Evolutionary conservation across 2,888 invertebrate genomes (phyloP), one percentile per base, ranked within the genome.

Genomic region (Andrena trimmerana): DNA sequence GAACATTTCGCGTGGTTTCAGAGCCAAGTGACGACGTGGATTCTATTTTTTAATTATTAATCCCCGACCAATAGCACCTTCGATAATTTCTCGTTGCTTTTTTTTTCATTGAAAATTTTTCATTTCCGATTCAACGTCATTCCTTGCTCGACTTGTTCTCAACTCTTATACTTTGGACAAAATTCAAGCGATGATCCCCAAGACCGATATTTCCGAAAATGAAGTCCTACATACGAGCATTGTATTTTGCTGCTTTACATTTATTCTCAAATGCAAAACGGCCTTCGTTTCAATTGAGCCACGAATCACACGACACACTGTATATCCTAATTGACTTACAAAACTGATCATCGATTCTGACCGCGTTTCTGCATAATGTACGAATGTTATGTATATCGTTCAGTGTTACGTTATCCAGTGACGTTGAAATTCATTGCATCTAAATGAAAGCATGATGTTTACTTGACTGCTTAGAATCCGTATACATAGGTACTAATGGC

Each of bases 401-500:
- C 24, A 16, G 54, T 24, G 33, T 68, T 68, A 57, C 54, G 36
- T 27, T 68, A 57, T 54, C 57, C 54, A 33, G 54, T 27, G 68
- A 68, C 59, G 65, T 69, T 36, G 24, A 48, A 13, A 69, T 52
- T 50, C 52, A n/a, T 74, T 62, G 13, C 52, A 42, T 52, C 59
- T 48, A 54, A 63, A 79, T 31, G 60, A 42, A 62, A 29, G 57
- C 48, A 71, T 42, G 62, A 36, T 59, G n/a, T 60, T 54, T 75
- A 16, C 62, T 54, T 62, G 54, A 50, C 69, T 70, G 16, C 60
- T 69, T 60, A 50, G 36, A 74, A 78, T 59, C 54, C 48, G 16
- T 29, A 54, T 63, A 52, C 54, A 68, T 67, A n/a, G n/a, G n/a
- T n/a, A 42, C 33, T 76, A 80, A 70, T 62, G 57, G 10, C 42